Percentiles rank a stretch among this genome's conserved stretches.
These are phyloP conservation scores for Passer domesticus DNA, from an alignment of 2,113 vertebrate species.

Conservation along the genomic window DNA sequence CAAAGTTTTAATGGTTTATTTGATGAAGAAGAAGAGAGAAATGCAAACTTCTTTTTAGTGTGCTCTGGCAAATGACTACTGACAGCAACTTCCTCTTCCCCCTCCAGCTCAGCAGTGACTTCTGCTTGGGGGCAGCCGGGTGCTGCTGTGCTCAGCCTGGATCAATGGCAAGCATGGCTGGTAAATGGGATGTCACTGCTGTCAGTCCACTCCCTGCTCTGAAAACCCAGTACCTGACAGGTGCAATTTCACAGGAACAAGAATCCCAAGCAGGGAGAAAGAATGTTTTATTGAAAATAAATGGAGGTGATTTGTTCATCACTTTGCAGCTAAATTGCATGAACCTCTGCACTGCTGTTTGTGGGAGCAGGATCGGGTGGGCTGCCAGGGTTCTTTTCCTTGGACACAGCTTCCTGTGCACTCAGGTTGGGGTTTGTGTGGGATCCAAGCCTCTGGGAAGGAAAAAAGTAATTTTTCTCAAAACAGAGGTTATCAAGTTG, in stretches of 20 bases:
- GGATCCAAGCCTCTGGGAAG: neutral
- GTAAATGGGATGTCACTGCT: neutral
- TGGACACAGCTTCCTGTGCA: fast-evolving
- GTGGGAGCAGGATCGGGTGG: neutral
- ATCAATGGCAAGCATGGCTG: neutral
- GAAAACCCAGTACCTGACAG: neutral
- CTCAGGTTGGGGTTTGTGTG: neutral
- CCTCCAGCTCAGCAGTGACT: neutral
- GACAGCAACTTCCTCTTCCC: neutral
- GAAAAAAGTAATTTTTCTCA: neutral
- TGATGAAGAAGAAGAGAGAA: neutral
- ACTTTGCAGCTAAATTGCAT: neutral
- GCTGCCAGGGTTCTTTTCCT: neutral
- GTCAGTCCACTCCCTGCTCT: neutral
- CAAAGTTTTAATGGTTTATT: neutral
- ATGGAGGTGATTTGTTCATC: neutral
- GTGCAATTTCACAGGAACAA: neutral
- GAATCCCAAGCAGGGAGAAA: neutral
- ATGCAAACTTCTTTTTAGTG: neutral
- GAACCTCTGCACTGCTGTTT: neutral
- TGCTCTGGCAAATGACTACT: neutral
- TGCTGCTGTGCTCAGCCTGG: neutral
- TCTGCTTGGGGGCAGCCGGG: neutral
- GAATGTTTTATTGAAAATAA: neutral
- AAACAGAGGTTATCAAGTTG: neutral